Conservation (phyloP, 2,113 vertebrate genomes). For the Marmota flaviventris region DNA sequence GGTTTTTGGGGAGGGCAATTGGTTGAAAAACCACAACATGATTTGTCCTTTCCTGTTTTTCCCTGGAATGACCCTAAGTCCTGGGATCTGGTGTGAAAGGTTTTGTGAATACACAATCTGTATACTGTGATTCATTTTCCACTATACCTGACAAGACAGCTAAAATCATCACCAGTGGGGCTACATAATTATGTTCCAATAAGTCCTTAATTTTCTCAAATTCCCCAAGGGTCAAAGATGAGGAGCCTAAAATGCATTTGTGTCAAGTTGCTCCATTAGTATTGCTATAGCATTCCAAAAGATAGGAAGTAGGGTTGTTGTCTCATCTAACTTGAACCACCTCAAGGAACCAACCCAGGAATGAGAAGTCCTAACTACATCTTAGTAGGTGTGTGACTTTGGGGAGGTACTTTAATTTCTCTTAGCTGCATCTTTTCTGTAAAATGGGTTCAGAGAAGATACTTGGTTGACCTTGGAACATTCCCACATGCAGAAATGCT, state of each 20-base stretch:
- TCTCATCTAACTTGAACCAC: not conserved
- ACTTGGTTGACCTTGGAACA: not conserved
- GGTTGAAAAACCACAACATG: not conserved
- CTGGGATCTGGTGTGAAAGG: not conserved
- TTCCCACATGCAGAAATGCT: not conserved
- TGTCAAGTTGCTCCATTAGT: slow-evolving; percentile 31
- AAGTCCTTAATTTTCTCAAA: slow-evolving; percentile 50
- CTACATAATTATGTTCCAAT: slow-evolving; percentile 12
- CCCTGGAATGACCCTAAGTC: not conserved
- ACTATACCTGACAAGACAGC: not conserved
- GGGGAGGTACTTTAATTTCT: not conserved
- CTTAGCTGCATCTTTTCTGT: not conserved
- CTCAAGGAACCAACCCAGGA: not conserved
- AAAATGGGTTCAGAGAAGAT: not conserved
- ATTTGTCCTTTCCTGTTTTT: not conserved
- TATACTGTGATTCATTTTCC: not conserved
- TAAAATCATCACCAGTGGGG: not conserved
- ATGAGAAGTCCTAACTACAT: not conserved
- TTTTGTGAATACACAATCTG: not conserved
- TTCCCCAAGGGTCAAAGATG: slow-evolving; percentile 45
- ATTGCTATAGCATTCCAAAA: slow-evolving; percentile 10
- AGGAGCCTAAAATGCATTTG: slow-evolving; percentile 34
- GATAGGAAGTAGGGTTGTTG: not conserved
- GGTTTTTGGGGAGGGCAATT: not conserved
- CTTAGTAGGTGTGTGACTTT: not conserved